phyloP scores from a whole-genome alignment of 2,888 invertebrate genomes.

The Epinotia ramella region DNA sequence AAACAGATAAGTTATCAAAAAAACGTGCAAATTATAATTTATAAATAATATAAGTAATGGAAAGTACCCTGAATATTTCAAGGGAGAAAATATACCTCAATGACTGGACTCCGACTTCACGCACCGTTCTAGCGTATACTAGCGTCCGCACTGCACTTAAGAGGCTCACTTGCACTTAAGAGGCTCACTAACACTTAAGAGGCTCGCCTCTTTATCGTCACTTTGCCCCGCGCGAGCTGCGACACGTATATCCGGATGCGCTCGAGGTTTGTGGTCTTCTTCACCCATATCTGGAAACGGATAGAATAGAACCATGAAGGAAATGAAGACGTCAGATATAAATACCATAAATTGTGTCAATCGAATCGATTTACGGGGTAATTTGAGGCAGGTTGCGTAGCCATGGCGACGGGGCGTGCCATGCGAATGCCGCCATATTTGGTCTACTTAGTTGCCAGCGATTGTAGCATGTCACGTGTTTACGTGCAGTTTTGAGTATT shows the following conservation, averaged over 20 bases:
- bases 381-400: too few relatives aligned
- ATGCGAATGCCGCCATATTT: too few relatives aligned
- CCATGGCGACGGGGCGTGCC: too few relatives aligned
- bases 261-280: constrained; percentile 87
- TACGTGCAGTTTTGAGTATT: too few relatives aligned
- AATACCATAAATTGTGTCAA: too few relatives aligned
- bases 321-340: background rate
- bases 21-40: too few relatives aligned
- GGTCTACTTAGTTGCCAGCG: too few relatives aligned
- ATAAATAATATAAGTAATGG: too few relatives aligned
- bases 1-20: too few relatives aligned
- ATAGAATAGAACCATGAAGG: constrained; percentile 45
- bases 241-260: constrained; percentile 94
- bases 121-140: constrained; percentile 45
- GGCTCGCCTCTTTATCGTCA: constrained; percentile 94
- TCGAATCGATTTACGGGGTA: too few relatives aligned
- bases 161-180: background rate
- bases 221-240: constrained; percentile 94
- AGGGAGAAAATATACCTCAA: background rate
- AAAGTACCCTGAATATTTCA: too few relatives aligned
- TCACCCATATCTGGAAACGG: constrained; percentile 93
- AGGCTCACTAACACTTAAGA: constrained; percentile 77
- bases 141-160: constrained; percentile 42
- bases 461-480: too few relatives aligned
- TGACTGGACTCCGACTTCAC: background rate